These are phyloP conservation scores for Entomobrya proxima DNA, from an alignment of 2,888 invertebrate species.

Conservation along the genomic window DNA sequence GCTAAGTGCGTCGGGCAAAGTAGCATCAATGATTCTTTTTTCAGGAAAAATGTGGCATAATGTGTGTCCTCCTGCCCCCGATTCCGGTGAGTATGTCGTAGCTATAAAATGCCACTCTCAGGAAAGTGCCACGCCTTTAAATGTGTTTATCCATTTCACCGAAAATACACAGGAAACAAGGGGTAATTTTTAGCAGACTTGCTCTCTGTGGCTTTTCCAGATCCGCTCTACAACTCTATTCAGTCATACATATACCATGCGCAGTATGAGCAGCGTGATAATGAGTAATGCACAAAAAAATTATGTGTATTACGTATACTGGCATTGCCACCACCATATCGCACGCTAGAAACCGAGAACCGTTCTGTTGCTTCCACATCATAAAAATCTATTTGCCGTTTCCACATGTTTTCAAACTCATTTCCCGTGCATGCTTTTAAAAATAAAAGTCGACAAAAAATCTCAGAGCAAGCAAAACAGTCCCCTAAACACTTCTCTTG, in stretches of 20 bases:
- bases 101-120: conserved; percentile 28
- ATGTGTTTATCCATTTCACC: conserved; percentile 38
- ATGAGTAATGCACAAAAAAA: background rate
- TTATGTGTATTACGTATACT: background rate
- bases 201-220: conserved; percentile 54
- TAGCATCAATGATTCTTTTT: background rate
- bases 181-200: conserved; percentile 47
- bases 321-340: background rate
- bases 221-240: conserved; percentile 49
- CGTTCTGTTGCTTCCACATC: conserved; percentile 19
- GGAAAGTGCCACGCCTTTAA: conserved; percentile 2
- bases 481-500: too few relatives aligned
- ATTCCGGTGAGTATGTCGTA: conserved; percentile 51
- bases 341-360: background rate
- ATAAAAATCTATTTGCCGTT: conserved; percentile 52
- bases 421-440: conserved; percentile 47
- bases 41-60: background rate
- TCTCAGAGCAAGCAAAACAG: too few relatives aligned
- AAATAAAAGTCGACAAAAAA: conserved; percentile 27
- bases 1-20: conserved; percentile 24
- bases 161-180: conserved; percentile 52
- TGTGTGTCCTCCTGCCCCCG: conserved; percentile 26
- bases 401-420: conserved; percentile 59
- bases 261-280: too few relatives aligned
- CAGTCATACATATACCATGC: conserved; percentile 3